Evolutionary conservation across 1,140 invertebrate species (phyloP).

Genomic region (Charaxes varanes): DNA sequence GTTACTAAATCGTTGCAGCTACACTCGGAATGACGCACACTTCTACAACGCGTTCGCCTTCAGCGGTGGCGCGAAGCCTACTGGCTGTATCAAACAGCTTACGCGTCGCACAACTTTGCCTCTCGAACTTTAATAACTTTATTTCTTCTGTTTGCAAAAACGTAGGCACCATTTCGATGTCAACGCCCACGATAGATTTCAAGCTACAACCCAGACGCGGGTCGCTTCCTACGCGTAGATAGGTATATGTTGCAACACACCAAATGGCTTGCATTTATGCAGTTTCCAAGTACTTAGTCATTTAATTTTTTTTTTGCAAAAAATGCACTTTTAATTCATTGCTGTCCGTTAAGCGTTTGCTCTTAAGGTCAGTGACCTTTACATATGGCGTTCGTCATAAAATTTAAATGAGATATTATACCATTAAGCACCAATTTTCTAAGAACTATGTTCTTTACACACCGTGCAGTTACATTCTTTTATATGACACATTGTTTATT

Average conservation of each 20-base stretch:
- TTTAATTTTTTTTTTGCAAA: background rate
- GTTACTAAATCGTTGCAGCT: constrained; percentile 59
- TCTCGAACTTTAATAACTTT: constrained; percentile 25
- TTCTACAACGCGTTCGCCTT: constrained; percentile 37
- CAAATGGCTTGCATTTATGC: constrained; percentile 12
- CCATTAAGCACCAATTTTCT: too few relatives aligned
- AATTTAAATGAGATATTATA: too few relatives aligned
- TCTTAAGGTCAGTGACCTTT: constrained; percentile 1
- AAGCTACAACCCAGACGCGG: constrained; percentile 41
- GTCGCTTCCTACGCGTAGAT: constrained; percentile 39
- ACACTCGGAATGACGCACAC: constrained; percentile 48
- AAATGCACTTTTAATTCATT: background rate
- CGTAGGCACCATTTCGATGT: constrained; percentile 53
- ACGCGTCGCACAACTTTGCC: constrained; percentile 29
- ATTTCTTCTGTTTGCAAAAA: constrained; percentile 61
- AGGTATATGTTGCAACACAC: constrained; percentile 25
- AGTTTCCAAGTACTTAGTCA: background rate
- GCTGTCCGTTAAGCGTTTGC: too few relatives aligned
- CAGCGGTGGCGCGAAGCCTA: constrained; percentile 49
- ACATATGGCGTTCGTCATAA: too few relatives aligned
- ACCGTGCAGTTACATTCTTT: too few relatives aligned
- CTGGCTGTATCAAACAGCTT: constrained; percentile 37
- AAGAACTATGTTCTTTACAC: too few relatives aligned
- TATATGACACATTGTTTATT: too few relatives aligned
- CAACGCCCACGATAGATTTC: constrained; percentile 54